These are phyloP conservation scores for Lordiphosa collinella DNA, from an alignment of 1,140 invertebrate species.

Conservation along the genomic window DNA sequence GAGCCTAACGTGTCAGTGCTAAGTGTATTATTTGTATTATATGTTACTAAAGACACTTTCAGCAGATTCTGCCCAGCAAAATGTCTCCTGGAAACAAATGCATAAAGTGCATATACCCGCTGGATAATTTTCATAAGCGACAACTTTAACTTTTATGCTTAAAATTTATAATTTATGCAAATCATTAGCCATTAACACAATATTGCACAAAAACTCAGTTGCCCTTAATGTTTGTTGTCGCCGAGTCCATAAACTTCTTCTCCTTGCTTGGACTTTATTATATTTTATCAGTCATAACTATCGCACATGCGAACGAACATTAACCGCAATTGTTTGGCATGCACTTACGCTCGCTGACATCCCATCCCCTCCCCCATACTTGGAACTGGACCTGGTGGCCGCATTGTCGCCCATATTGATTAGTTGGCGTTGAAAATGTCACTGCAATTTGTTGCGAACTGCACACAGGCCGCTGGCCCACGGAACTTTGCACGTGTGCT, in stretches of 20 bases:
- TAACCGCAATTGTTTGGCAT: conserved; percentile 72
- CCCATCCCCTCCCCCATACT: not conserved
- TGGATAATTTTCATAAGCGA: no score
- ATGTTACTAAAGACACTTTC: no score
- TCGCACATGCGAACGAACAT: conserved; percentile 55
- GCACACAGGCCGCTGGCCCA: conserved; percentile 22
- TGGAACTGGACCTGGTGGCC: no score
- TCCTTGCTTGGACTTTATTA: conserved; percentile 44
- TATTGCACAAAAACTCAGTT: not conserved
- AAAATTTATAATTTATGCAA: no score
- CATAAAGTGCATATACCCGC: no score
- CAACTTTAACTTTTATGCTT: no score
- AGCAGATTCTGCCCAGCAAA: no score
- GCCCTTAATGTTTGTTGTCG: conserved; percentile 1
- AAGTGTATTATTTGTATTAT: no score
- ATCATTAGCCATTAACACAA: no score
- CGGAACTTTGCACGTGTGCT: not conserved
- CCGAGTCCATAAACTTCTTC: conserved; percentile 6
- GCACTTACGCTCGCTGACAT: conserved; percentile 39
- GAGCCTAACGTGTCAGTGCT: no score
- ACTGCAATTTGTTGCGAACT: conserved; percentile 69
- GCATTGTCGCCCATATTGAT: conserved; percentile 63
- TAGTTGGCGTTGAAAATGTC: conserved; percentile 69
- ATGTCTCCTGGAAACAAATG: no score
- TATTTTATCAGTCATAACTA: conserved; percentile 75